Evolutionary conservation across 2,113 vertebrate genomes (phyloP), one percentile per base, ranked within the genome.

Genomic region (Sylvilagus bachmani): DNA sequence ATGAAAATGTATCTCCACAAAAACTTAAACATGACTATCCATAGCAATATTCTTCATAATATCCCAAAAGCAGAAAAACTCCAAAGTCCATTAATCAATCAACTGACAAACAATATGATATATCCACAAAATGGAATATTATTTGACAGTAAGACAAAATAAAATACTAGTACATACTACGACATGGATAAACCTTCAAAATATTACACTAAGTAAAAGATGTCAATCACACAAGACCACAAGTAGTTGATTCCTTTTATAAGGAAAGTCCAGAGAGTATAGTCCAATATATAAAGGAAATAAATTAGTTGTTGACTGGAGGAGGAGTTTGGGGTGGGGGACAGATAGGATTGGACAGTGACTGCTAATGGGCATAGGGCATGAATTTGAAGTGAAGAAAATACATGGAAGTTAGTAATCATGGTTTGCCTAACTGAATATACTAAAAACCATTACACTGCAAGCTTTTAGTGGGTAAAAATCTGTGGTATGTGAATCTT

Each of bases 101-200:
- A 6, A 51, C 33, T 81, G 53, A 55, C 3, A 78, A 82, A 44
- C 44, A 83, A 38, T 67, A 55, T 25, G 9, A 44, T n/a, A 31
- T 49, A 53, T 22, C 2, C 22, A 27, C 16, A 80, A 4, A 33
- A 58, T 8, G 25, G 14, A 62, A 79, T 33, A 14, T 88, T 55
- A 84, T 80, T 27, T 67, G 55, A 12, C 62, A 93, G 67, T 17
- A 33, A 78, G 71, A 86, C 75, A 10, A 38, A 83, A 91, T 25
- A 5, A 92, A 82, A 13, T 16, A 36, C 24, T 53, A 33, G 64
- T 29, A 70, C 1, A 66, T 1, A 8, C 17, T 51, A 49, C 12
- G 25, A 9, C 17, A 27, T 10, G 13, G 8, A 49, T 12, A 62
- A 75, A 58, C 9, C 21, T 89, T 51, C 55, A 82, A 70, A 86